phyloP scores from a whole-genome alignment of 1,140 invertebrate genomes.

The Homarus americanus region DNA sequence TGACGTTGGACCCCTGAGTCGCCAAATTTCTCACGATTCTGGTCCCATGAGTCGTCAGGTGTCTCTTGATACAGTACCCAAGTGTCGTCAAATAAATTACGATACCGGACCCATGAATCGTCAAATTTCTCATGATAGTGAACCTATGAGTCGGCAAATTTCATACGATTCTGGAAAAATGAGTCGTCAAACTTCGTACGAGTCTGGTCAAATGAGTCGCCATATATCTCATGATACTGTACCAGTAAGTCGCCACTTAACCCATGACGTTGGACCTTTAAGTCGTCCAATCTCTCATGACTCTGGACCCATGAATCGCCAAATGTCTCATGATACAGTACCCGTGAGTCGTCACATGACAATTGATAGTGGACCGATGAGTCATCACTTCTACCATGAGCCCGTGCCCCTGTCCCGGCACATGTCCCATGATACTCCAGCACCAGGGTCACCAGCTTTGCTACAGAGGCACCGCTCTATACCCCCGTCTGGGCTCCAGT shows the following conservation, averaged over 20 bases:
- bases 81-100: slow-evolving; percentile 34
- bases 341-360: slow-evolving; percentile 5
- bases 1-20: slow-evolving; percentile 10
- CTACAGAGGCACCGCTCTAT: slow-evolving; percentile 66
- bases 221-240: slow-evolving; percentile 13
- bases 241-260: slow-evolving; percentile 28
- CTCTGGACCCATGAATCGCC: slow-evolving; percentile 2
- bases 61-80: slow-evolving; percentile 1
- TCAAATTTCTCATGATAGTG: slow-evolving; percentile 32
- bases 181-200: slow-evolving; percentile 24
- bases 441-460: slow-evolving; percentile 51
- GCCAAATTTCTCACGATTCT: slow-evolving; percentile 32
- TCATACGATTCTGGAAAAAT: neutral
- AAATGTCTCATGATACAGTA: slow-evolving; percentile 13
- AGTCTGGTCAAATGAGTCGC: neutral
- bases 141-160: slow-evolving; percentile 7
- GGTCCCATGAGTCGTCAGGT: slow-evolving; percentile 37
- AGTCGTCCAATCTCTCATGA: slow-evolving; percentile 38
- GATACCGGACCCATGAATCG: slow-evolving; percentile 17
- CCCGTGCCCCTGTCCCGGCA: slow-evolving; percentile 38
- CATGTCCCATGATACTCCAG: slow-evolving; percentile 48
- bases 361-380: slow-evolving; percentile 8
- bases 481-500: slow-evolving; percentile 55
- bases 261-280: neutral
- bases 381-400: slow-evolving; percentile 47